Evolutionary conservation across 2,113 vertebrate species (phyloP), one percentile per base, ranked within the genome.

Genomic region (Maccullochella peelii): DNA sequence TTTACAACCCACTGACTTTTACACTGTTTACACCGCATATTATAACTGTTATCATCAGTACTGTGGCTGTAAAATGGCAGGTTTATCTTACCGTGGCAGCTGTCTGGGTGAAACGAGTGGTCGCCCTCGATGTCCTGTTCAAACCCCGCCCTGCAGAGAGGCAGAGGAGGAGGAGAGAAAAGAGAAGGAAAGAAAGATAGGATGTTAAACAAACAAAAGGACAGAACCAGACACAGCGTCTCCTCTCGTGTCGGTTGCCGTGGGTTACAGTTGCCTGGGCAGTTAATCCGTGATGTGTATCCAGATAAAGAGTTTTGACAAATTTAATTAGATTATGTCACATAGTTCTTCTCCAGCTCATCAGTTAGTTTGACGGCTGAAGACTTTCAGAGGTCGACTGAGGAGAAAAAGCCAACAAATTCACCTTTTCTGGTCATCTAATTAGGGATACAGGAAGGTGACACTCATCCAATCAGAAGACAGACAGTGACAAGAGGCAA

Each of bases 121-220:
- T 90, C 91, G 6, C 90, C 92, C 42, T 93, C 91, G 12, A 92
- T 76, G 8, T 94, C 92, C 80, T 94, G 93, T 3, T 93, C 91
- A 58, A 93, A 94, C 2, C 91, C 92, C 1, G 93, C 83, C 77
- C 93, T 94, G 88, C 75, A 75, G 65, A 83, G 12, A 36, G 30
- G 61, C 7, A 66, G 3, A 63, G 30, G 38, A 44, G 14, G 23
- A 33, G 52, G 44, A 8, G n/a, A 73, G 44, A 57, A 1, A 7
- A 15, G 21, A 47, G 40, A 5, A 11, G 67, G 20, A 10, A 15
- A 68, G 52, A 50, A 1, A 47, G 8, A 67, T 1, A n/a, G 5
- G 42, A 27, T 30, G 20, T 63, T 30, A 47, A 11, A 9, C 11
- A 78, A 72, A 78, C 33, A 44, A 18, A 55, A 49, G 44, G 50